Conservation (phyloP, 2,888 invertebrate genomes). For the Phaonia tiefii region DNA sequence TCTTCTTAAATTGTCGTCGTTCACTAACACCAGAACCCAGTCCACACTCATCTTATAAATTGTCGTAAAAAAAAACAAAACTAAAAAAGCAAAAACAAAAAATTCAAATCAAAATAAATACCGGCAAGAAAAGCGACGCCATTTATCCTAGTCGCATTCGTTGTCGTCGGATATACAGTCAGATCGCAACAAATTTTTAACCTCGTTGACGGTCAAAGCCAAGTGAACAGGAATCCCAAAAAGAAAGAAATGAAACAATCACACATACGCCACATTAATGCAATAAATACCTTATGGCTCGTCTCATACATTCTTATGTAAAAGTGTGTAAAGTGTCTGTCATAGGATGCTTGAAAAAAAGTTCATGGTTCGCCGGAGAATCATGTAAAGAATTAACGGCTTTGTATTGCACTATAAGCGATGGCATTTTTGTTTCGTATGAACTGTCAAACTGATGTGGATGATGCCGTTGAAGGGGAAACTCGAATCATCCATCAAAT, state of each 20-base stretch:
- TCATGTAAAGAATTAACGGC: no score
- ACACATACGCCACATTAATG: neutral
- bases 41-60: conserved; percentile 35
- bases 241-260: conserved; percentile 8
- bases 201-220: conserved; percentile 66
- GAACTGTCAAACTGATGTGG: no score
- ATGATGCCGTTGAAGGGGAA: no score
- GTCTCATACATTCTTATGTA: neutral
- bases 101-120: conserved; percentile 16
- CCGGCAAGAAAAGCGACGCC: conserved; percentile 57
- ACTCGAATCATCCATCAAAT: no score
- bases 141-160: conserved; percentile 31
- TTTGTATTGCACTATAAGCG: no score
- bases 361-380: no score
- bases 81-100: conserved; percentile 3
- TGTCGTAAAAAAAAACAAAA: conserved; percentile 22
- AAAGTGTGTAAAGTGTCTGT: neutral
- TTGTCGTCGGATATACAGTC: conserved; percentile 12
- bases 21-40: no score
- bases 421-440: no score
- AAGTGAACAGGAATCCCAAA: conserved; percentile 58
- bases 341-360: no score
- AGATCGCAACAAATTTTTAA: conserved; percentile 43
- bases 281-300: conserved; percentile 1
- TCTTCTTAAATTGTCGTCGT: no score